Base-by-base conservation (phyloP, 1,140 invertebrate genomes). In the Tetramorium simillimum region DNA sequence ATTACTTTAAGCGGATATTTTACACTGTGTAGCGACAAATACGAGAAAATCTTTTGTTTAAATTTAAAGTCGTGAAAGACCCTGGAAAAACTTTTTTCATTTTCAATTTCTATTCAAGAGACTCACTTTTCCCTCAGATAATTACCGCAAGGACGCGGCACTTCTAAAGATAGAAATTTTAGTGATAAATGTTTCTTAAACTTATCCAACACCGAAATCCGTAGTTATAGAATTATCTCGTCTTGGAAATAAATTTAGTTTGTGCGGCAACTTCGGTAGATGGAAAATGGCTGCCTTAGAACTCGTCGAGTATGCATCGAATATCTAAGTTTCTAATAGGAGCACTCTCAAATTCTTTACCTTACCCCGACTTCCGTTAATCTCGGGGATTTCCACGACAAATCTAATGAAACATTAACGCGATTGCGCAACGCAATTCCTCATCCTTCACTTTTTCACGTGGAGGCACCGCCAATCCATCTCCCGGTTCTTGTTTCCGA, bases 171-270 rank as follows among this genome's bases (percentile, higher is more conserved):
- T 14, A 40, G n/a, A 81, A 69, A 67, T 81, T 81, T 81, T 56
- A 69, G 51, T 81, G 33, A 81, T 69, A 28, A 72, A 82, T 60
- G 51, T 58, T 72, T 82, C 24, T 37, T 82, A 58, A 82, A 82
- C 51, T 60, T 82, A 70, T 72, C 5, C 18, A 46, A 14, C 40
- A 72, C 51, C 18, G 10, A n/a, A 82, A 33, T 82, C 16, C 46
- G 33, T 18, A 69, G 46, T 81, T 53, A 6, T 46, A 58, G 53
- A 82, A 72, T 60, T 73, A 60, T 72, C 51, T 46, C 37, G 21
- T 72, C 33, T 82, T 14, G 37, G 51, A 82, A 72, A 82, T 72
- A 82, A 58, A 82, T 58, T 72, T 46, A 58, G 65, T 82, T 82
- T 70, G 16, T 12, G 14, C 10, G 65, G 4, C 14, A 81, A 81